Evolutionary conservation across 1,140 invertebrate species (phyloP).

Genomic region (Nylanderia fulva): DNA sequence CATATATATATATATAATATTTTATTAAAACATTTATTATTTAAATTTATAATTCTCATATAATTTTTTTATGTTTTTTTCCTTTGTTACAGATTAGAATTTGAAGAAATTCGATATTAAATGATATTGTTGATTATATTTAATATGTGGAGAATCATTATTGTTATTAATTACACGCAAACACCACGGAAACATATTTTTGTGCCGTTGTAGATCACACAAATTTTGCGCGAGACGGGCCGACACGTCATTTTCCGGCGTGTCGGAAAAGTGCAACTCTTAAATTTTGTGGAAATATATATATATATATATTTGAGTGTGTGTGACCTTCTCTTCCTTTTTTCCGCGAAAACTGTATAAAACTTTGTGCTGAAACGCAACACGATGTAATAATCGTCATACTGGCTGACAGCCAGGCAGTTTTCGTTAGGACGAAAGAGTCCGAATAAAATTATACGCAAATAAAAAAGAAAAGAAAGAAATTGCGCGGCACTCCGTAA

Average conservation of each 20-base stretch:
- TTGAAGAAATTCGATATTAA: too few species aligned
- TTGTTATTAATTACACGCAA: conserved; percentile 2
- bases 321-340: not conserved
- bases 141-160: not conserved
- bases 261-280: not conserved
- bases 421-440: conserved; percentile 12
- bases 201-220: not conserved
- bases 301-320: not conserved
- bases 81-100: too few species aligned
- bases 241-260: not conserved
- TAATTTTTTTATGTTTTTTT: too few species aligned
- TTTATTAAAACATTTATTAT: too few species aligned
- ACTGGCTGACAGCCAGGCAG: not conserved
- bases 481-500: not conserved
- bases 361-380: conserved; percentile 9
- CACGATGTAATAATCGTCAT: conserved; percentile 13
- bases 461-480: conserved; percentile 1
- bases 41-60: too few species aligned
- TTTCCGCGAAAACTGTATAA: conserved; percentile 3
- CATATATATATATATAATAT: too few species aligned
- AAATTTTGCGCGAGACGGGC: not conserved
- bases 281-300: not conserved
- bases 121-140: not conserved
- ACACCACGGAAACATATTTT: not conserved
- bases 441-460: conserved; percentile 29